These are phyloP conservation scores for Parauchenoglanis punctatus DNA, from an alignment of 2,797 vertebrate species.

Conservation along the genomic window DNA sequence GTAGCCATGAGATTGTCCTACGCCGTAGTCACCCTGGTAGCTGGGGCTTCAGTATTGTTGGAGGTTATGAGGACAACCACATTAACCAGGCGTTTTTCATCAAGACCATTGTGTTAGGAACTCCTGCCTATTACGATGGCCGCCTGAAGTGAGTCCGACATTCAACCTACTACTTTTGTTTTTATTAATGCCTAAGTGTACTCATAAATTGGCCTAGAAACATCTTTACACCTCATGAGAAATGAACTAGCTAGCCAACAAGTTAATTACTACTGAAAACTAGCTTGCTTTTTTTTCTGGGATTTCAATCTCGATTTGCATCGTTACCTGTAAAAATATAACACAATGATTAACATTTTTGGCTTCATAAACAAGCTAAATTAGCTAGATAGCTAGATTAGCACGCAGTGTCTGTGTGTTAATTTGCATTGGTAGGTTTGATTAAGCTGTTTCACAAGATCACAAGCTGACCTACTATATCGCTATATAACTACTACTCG, in stretches of 20 bases:
- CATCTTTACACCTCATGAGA: neutral
- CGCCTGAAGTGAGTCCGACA: slow-evolving; percentile 89
- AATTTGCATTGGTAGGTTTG: neutral
- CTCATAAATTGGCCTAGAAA: neutral
- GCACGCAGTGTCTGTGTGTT: neutral
- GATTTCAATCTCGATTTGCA: neutral
- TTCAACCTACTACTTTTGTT: neutral
- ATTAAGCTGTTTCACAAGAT: neutral
- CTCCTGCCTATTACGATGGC: slow-evolving; percentile 97
- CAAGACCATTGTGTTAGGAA: slow-evolving; percentile 97
- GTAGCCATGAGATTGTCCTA: slow-evolving; percentile 93
- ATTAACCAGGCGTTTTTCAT: slow-evolving; percentile 99
- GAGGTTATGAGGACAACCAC: slow-evolving; percentile 96
- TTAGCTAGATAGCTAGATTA: neutral
- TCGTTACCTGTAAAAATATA: neutral
- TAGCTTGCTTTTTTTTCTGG: neutral
- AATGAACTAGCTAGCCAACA: neutral
- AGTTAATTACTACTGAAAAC: neutral
- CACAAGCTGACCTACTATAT: neutral
- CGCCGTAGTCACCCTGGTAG: slow-evolving; percentile 91
- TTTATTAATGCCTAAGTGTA: neutral
- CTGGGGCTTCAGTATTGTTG: slow-evolving; percentile 99
- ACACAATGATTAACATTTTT: neutral
- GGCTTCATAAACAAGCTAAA: neutral
- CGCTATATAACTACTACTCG: too few species aligned